Conservation (phyloP, 2,113 vertebrate genomes). For the Syngnathus typhle region DNA sequence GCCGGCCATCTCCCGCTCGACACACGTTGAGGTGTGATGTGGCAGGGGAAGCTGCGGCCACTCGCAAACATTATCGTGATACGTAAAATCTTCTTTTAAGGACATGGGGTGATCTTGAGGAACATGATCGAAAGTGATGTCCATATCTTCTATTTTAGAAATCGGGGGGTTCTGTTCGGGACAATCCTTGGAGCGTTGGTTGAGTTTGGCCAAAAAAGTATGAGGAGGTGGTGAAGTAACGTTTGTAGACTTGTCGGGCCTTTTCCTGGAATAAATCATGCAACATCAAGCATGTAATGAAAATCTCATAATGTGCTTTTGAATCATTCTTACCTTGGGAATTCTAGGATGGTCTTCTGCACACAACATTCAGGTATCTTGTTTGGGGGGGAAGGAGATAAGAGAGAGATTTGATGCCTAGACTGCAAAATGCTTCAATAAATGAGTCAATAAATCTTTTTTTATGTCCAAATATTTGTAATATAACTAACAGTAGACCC, state of each 20-base stretch:
- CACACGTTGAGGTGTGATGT: too few relatives aligned
- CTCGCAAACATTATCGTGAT: too few relatives aligned
- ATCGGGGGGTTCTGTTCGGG: too few relatives aligned
- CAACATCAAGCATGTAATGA: neutral
- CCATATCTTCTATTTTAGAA: too few relatives aligned
- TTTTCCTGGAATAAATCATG: constrained; percentile 16
- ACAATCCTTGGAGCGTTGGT: too few relatives aligned
- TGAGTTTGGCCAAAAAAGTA: constrained; percentile 7
- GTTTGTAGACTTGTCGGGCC: neutral
- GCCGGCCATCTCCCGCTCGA: too few relatives aligned
- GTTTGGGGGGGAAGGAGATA: constrained; percentile 4
- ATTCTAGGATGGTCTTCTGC: constrained; percentile 46
- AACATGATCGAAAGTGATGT: too few relatives aligned
- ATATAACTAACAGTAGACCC: too few relatives aligned
- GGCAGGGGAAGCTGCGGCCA: too few relatives aligned
- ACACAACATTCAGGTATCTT: neutral
- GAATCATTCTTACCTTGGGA: constrained; percentile 35
- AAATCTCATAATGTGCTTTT: neutral
- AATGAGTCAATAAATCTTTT: neutral
- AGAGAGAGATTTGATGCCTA: neutral
- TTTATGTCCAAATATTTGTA: too few relatives aligned
- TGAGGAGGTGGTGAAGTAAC: neutral
- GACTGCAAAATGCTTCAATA: constrained; percentile 17
- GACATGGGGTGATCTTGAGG: too few relatives aligned
- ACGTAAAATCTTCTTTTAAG: too few relatives aligned